Base-by-base conservation (phyloP, 2,888 invertebrate genomes). In the Mythimna vitellina region DNA sequence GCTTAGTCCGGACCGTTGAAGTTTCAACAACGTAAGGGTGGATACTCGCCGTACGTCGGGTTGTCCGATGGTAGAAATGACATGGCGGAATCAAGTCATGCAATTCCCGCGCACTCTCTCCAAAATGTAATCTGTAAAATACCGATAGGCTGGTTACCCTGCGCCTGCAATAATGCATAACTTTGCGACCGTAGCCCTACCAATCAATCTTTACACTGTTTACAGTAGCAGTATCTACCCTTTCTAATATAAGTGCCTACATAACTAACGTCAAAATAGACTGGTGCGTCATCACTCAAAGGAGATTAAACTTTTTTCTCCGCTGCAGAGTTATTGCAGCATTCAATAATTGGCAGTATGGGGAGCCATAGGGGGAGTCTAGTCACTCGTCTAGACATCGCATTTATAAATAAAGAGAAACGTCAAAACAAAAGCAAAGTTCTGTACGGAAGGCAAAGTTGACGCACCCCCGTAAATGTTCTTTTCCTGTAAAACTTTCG, bases 201-300 rank as follows among this genome's bases (percentile, higher is more conserved):
- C 46, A 73, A 57, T 35, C 14, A 67, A 42, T 51, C 10, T 4
- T 8, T 12, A n/a, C n/a, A 22, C 4, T 35, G 22, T 65, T 35
- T 3, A 58, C 38, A 57, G 49, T 14, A 77, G 32, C 54, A 3
- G 17, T 32, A 69, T 72, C 65, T 80, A 77, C 80, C 77, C 77
- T 77, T 66, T 80, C 73, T 69, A 69, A 70, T 60, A 71, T 64
- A 64, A 63, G 73, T 83, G 71, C 76, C 46, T 70, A 64, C 73
- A 85, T 73, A 71, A 68, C 70, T 84, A 73, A 82, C 88, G 91
- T 92, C 92, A 88, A 76, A 75, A 78, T 84, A 73, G 81, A 76
- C 82, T 87, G 88, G 81, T 89, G 87, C 86, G 82, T 92, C 92
- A 93, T 93, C 92, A 90, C 89, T 93, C 93, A 93, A 87, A 86